Percentiles rank a stretch among this genome's conserved stretches.
Conservation (phyloP, 2,888 invertebrate species). For the Apantesis nais region DNA sequence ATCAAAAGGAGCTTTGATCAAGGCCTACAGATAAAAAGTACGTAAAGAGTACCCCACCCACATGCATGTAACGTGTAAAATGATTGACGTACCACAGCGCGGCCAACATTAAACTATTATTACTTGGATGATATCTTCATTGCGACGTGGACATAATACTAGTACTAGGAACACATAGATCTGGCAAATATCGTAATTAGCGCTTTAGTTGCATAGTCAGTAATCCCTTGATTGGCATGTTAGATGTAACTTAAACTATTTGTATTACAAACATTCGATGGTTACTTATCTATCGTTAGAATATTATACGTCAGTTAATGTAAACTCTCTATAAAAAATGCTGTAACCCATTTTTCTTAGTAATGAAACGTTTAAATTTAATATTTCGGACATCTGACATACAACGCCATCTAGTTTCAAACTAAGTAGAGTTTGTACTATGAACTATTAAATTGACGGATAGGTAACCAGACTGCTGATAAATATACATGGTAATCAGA, state of each 20-base stretch:
- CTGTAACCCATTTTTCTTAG: no score
- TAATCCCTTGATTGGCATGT: neutral
- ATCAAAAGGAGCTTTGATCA: slow-evolving; percentile 39
- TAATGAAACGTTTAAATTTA: no score
- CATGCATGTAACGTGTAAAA: slow-evolving; percentile 43
- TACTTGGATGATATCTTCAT: slow-evolving; percentile 48
- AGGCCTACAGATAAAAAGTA: slow-evolving; percentile 40
- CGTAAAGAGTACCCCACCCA: slow-evolving; percentile 31
- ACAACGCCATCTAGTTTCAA: no score
- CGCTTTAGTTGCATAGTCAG: neutral
- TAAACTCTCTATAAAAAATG: neutral
- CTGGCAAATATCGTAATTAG: neutral
- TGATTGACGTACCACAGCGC: slow-evolving; percentile 49
- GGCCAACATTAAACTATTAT: slow-evolving; percentile 40
- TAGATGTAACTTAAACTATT: neutral
- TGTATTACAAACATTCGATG: neutral
- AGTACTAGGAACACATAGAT: slow-evolving; percentile 12
- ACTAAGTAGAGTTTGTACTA: no score
- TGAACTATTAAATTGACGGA: no score
- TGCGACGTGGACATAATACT: slow-evolving; percentile 27
- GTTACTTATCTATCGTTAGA: neutral
- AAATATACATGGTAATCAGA: no score
- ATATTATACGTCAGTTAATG: neutral
- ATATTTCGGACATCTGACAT: no score
- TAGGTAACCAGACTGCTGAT: no score